Evolutionary conservation across 2,888 invertebrate genomes (phyloP), one percentile per base, ranked within the genome.

Genomic region (Chymomyza procnemis): DNA sequence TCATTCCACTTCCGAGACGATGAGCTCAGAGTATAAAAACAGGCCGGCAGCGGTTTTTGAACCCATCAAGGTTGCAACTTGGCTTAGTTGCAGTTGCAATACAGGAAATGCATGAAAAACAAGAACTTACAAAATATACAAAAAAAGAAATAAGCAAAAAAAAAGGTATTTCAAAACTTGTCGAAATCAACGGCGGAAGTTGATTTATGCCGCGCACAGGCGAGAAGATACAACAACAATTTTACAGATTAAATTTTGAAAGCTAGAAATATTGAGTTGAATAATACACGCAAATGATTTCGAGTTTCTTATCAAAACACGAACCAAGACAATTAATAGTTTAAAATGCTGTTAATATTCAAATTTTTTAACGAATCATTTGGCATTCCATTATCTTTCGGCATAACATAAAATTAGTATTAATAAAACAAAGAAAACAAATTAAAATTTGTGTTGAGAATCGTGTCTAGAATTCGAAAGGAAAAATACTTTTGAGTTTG

Each of bases 61-160:
- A 75, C 78, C 55, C 58, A 59, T 22, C 75, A 78, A 80, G 81
- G 81, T 73, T 41, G 34, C 73, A 63, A 41, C 30, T 48, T 50
- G 16, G 59, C n/a, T 54, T 16, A 30, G 47, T 50, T 61, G 30
- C 64, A 54, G 65, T 70, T 64, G 64, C 46, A 59, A 22, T 65
- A 70, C 80, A 80, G 80, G 80, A 80, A 80, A 78, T 83, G 79
- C 83, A 78, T 67, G 70, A 50, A 74, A 64, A 77, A 69, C 69
- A 73, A 69, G 69, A 70, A 67, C 50, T 12, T 76, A 75, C 56
- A 63, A 65, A 61, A 56, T 56, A 63, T 63, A 47, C 22, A 55
- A 73, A 50, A 61, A 65, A 22, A 59, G n/a, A n/a, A n/a, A n/a
- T n/a, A n/a, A n/a, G n/a, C n/a, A 66, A 47, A 61, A 3, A 59